Percentiles rank a stretch among this genome's conserved stretches.
Evolutionary conservation across 2,888 invertebrate species (phyloP).

Genomic region (Plagodis dolabraria): DNA sequence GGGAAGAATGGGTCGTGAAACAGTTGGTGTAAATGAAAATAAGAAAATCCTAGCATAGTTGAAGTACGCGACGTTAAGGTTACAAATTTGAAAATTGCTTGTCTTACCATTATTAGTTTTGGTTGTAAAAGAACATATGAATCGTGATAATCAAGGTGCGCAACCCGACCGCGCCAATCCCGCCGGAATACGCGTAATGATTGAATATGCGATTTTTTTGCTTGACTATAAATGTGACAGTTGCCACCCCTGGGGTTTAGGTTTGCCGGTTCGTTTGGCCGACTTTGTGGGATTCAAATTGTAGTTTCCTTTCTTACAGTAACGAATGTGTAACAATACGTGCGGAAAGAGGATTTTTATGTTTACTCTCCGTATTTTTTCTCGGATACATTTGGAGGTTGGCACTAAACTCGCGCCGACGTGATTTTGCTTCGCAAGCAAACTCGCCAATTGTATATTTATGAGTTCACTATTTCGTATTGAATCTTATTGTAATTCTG

Average conservation of each 20-base stretch:
- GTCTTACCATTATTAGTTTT: not conserved
- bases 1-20: constrained; percentile 51
- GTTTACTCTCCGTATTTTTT: constrained; percentile 64
- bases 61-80: too few species aligned
- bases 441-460: constrained; percentile 81
- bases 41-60: not conserved
- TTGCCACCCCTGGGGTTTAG: constrained; percentile 60
- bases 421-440: constrained; percentile 75
- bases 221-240: constrained; percentile 61
- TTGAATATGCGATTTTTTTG: constrained; percentile 57
- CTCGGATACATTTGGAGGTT: constrained; percentile 65
- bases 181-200: constrained; percentile 46
- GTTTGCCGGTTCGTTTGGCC: constrained; percentile 79
- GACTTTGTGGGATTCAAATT: constrained; percentile 75
- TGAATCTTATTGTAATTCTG: constrained; percentile 43
- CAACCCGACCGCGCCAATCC: constrained; percentile 24
- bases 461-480: constrained; percentile 74
- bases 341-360: constrained; percentile 69
- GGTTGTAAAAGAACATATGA: not conserved
- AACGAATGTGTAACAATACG: constrained; percentile 80
- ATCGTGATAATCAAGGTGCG: constrained; percentile 20
- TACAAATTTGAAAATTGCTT: not conserved
- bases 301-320: constrained; percentile 71
- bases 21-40: constrained; percentile 45
- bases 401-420: constrained; percentile 57